phyloP scores from a whole-genome alignment of 2,797 vertebrate species.

The Malacoctenus gilli region DNA sequence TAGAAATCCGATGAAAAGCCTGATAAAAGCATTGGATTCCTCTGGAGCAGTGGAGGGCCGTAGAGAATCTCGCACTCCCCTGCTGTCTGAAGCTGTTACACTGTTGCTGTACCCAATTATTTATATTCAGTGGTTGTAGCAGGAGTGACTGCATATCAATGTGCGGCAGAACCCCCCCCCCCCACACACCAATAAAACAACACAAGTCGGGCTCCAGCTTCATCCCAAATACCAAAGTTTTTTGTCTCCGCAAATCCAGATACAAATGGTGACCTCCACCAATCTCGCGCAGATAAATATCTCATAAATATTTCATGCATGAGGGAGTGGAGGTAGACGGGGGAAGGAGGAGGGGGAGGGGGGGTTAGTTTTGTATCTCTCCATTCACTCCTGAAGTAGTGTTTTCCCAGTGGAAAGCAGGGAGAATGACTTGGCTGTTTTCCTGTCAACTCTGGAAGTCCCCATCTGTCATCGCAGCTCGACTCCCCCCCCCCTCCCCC shows the following conservation, averaged over 20 bases:
- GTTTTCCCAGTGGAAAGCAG: slow-evolving; percentile 35
- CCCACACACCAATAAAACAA: too few relatives aligned
- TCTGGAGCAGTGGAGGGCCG: too few relatives aligned
- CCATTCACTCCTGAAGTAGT: slow-evolving; percentile 31
- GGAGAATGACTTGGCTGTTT: slow-evolving; percentile 58
- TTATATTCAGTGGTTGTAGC: not conserved
- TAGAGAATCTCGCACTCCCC: too few relatives aligned
- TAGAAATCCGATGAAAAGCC: too few relatives aligned
- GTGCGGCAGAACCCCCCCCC: too few relatives aligned
- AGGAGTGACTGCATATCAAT: slow-evolving; percentile 4
- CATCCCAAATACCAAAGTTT: slow-evolving; percentile 20
- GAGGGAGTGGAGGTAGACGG: slow-evolving; percentile 24
- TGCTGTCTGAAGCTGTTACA: not conserved
- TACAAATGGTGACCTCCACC: slow-evolving; percentile 39
- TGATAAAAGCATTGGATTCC: too few relatives aligned
- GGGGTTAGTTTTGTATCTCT: slow-evolving; percentile 43
- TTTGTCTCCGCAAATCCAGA: slow-evolving; percentile 33
- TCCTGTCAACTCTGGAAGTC: slow-evolving; percentile 64
- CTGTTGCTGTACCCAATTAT: not conserved
- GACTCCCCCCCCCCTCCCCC: slow-evolving; percentile 22
- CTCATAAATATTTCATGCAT: slow-evolving; percentile 46
- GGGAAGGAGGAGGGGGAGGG: not conserved
- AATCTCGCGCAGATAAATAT: slow-evolving; percentile 37
- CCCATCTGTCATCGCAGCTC: slow-evolving; percentile 55
- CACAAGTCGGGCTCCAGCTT: not conserved